These are phyloP conservation scores for Heliconius eleuchia DNA, from an alignment of 1,140 invertebrate genomes.

Conservation along the genomic window DNA sequence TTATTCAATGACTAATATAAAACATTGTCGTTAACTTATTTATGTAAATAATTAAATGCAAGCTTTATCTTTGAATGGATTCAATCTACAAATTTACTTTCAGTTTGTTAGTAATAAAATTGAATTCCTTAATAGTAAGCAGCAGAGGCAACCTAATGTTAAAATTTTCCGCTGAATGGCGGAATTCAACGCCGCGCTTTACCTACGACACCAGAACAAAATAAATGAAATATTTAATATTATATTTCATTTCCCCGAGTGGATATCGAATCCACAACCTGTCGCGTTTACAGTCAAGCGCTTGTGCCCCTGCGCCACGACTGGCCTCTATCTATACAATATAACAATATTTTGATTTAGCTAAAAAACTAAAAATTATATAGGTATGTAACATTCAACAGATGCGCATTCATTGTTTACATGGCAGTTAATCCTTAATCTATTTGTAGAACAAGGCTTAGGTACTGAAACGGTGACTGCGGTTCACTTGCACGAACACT, in stretches of 20 bases:
- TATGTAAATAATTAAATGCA: too few relatives aligned
- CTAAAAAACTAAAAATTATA: not conserved
- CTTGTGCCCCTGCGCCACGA: not conserved
- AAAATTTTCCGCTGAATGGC: not conserved
- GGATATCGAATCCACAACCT: not conserved
- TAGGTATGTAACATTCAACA: slow-evolving; percentile 8
- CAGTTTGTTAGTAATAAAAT: too few relatives aligned
- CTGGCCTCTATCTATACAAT: not conserved
- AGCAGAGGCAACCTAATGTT: too few relatives aligned
- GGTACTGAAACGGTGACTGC: slow-evolving; percentile 16
- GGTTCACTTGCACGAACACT: slow-evolving; percentile 19
- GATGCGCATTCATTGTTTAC: slow-evolving; percentile 14
- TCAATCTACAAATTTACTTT: too few relatives aligned
- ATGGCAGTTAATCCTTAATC: slow-evolving; percentile 29
- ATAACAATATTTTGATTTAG: not conserved
- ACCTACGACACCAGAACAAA: not conserved
- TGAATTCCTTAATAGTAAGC: too few relatives aligned
- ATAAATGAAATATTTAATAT: not conserved
- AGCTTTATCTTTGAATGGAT: too few relatives aligned
- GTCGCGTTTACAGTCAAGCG: not conserved
- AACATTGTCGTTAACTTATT: too few relatives aligned
- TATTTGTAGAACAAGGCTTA: slow-evolving; percentile 35
- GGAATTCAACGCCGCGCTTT: not conserved
- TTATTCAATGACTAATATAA: too few relatives aligned
- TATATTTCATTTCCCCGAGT: not conserved